These are phyloP conservation scores for Suncus etruscus DNA, from an alignment of 2,113 vertebrate genomes.

Conservation along the genomic window DNA sequence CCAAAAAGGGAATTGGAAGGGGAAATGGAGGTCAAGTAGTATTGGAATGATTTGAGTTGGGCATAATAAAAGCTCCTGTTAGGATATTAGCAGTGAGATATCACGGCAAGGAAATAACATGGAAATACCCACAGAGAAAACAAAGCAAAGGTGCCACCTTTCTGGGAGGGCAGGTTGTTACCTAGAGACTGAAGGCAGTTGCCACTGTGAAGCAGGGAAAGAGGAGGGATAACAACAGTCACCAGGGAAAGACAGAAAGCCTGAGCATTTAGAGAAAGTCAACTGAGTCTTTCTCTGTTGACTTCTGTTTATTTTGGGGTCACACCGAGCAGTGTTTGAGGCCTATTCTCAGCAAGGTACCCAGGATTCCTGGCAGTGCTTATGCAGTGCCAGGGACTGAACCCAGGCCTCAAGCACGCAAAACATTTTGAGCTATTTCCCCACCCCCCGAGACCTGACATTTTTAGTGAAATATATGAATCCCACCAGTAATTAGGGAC, in stretches of 20 bases:
- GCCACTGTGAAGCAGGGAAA: not conserved
- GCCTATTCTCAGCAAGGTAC: no score
- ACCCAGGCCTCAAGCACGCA: no score
- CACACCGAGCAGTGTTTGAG: no score
- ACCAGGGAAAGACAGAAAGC: not conserved
- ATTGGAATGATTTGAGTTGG: not conserved
- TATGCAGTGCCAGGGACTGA: no score
- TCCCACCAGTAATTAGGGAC: no score
- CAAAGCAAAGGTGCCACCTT: not conserved
- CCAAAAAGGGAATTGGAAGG: not conserved
- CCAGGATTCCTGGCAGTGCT: no score
- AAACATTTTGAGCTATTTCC: no score
- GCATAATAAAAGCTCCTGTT: not conserved
- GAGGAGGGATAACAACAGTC: not conserved
- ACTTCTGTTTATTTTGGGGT: no score
- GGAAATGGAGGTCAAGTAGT: slow-evolving; percentile 20
- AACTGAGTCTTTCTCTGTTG: no score
- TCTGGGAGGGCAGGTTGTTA: not conserved
- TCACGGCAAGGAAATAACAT: not conserved
- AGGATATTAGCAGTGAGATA: not conserved
- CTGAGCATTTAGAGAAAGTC: no score
- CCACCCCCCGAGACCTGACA: no score
- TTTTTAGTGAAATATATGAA: no score
- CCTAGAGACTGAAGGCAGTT: not conserved
- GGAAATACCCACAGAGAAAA: not conserved